Conservation (phyloP, 2,888 invertebrate species). For the Netelia virgata region DNA sequence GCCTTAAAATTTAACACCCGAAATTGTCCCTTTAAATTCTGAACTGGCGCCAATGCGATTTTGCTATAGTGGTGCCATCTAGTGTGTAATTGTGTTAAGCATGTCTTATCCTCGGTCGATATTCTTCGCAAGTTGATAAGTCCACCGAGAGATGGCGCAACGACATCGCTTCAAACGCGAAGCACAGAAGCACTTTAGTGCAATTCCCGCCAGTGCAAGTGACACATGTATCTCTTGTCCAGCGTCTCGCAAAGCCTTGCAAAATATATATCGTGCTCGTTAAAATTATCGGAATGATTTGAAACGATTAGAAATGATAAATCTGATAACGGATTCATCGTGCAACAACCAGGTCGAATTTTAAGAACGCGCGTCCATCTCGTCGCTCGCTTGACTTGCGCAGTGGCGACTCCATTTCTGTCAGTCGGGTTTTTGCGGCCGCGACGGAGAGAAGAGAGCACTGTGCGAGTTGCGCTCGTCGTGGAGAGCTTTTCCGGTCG, state of each 20-base stretch:
- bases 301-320: not conserved
- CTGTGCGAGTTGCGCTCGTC: constrained; percentile 71
- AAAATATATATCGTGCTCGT: not conserved
- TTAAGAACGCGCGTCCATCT: not conserved
- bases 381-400: constrained; percentile 70
- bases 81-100: not conserved
- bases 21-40: constrained; percentile 1
- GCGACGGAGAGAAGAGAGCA: constrained; percentile 63
- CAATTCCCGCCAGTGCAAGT: constrained; percentile 24
- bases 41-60: not conserved
- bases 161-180: constrained; percentile 5
- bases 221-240: not conserved
- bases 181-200: not conserved
- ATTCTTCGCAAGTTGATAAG: not conserved
- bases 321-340: not conserved
- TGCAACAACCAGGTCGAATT: not conserved
- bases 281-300: not conserved
- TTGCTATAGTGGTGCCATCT: not conserved
- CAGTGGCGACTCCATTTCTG: constrained; percentile 78
- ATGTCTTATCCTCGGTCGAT: not conserved
- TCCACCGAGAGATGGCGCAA: constrained; percentile 14
- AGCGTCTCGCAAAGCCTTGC: not conserved
- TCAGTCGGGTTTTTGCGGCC: constrained; percentile 75
- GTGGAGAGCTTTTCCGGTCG: constrained; percentile 72
- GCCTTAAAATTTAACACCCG: constrained; percentile 31